Percentiles rank a stretch among this genome's conserved stretches.
phyloP scores from a whole-genome alignment of 2,888 invertebrate species.

The Tromatobia lineatoria region DNA sequence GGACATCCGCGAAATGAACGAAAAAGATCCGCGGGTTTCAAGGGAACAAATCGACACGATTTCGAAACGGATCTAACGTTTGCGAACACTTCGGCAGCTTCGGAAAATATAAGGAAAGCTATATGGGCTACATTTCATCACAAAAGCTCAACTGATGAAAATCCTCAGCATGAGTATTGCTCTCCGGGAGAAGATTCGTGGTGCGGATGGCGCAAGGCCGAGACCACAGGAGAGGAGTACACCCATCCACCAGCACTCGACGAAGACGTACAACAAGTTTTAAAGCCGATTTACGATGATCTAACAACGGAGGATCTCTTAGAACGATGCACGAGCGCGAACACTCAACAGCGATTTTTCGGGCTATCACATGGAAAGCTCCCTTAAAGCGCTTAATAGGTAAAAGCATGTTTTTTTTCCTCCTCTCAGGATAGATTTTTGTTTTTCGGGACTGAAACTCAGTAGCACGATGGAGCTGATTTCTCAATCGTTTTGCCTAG shows the following conservation, averaged over 20 bases:
- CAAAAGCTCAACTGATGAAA: constrained; percentile 56
- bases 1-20: constrained; percentile 39
- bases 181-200: constrained; percentile 47
- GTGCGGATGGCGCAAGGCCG: constrained; percentile 53
- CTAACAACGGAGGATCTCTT: constrained; percentile 57
- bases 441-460: too few relatives aligned
- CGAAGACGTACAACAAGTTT: constrained; percentile 53
- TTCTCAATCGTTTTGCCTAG: too few relatives aligned
- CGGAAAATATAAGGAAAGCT: constrained; percentile 57
- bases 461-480: too few relatives aligned
- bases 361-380: too few relatives aligned
- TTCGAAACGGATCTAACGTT: constrained; percentile 57
- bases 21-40: constrained; percentile 49
- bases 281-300: constrained; percentile 64
- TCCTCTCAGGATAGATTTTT: too few relatives aligned
- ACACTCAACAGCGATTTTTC: too few relatives aligned
- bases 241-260: constrained; percentile 62
- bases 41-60: constrained; percentile 56
- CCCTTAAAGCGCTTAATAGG: too few relatives aligned
- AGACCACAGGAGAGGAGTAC: constrained; percentile 53
- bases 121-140: constrained; percentile 60
- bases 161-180: constrained; percentile 60
- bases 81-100: constrained; percentile 62
- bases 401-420: too few relatives aligned
- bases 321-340: constrained; percentile 58